phyloP scores from a whole-genome alignment of 2,888 invertebrate species.

The Copidosoma aretas region DNA sequence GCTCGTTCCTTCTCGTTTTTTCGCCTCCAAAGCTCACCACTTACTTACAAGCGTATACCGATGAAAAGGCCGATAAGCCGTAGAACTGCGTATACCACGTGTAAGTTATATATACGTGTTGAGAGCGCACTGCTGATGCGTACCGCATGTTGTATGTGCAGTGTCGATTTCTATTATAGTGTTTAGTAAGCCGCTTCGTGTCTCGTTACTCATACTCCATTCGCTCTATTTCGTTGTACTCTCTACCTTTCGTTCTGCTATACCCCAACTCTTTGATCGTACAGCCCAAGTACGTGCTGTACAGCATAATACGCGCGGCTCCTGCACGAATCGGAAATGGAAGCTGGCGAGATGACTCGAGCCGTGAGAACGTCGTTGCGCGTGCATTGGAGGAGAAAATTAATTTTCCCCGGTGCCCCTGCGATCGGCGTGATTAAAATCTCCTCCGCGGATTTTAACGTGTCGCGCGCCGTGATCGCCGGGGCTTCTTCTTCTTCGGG shows the following conservation, averaged over 20 bases:
- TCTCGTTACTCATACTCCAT: slow-evolving; percentile 9
- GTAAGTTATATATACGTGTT: slow-evolving; percentile 14
- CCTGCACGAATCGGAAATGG: not conserved
- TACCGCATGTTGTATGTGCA: not conserved
- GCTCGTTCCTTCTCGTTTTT: not conserved
- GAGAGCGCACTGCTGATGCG: no score
- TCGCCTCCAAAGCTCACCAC: slow-evolving; percentile 11
- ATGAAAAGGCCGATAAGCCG: slow-evolving; percentile 34
- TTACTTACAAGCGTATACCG: slow-evolving; percentile 12
- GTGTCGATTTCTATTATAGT: slow-evolving; percentile 31
- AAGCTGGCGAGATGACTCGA: not conserved
- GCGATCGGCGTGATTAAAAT: not conserved
- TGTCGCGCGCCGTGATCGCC: no score
- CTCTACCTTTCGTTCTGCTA: no score
- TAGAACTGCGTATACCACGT: not conserved
- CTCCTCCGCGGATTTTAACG: no score
- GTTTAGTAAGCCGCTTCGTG: slow-evolving; percentile 27
- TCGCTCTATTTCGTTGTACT: no score
- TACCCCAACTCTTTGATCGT: no score
- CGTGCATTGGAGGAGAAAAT: no score
- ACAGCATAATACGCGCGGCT: no score
- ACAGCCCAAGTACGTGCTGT: no score
- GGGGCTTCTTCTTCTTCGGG: not conserved
- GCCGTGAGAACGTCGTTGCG: not conserved
- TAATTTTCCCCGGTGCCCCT: not conserved